A percentile compares a stretch with the other conserved stretches of the same genome.
phyloP scores from a whole-genome alignment of 2,113 vertebrate species.

The Myotis yumanensis region DNA sequence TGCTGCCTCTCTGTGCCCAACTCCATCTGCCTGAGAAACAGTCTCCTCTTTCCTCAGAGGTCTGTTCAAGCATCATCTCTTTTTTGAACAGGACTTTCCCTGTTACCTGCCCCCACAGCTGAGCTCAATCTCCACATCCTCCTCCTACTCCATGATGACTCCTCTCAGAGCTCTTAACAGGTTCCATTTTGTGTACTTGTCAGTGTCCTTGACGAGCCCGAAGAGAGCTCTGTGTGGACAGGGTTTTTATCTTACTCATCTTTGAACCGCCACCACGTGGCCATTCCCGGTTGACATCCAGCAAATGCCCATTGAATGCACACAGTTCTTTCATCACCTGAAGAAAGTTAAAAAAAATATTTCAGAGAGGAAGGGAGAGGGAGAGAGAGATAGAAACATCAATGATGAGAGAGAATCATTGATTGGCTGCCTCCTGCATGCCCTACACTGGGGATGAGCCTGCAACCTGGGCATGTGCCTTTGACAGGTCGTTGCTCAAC shows the following conservation, averaged over 20 bases:
- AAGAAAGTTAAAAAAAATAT: not conserved
- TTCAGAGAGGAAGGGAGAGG: too few relatives aligned
- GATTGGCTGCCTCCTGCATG: too few relatives aligned
- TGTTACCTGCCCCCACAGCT: too few relatives aligned
- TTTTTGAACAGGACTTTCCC: not conserved
- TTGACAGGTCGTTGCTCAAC: too few relatives aligned
- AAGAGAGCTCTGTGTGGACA: not conserved
- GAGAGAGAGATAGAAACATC: too few relatives aligned
- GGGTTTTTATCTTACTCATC: not conserved
- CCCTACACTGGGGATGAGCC: too few relatives aligned
- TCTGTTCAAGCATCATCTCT: not conserved
- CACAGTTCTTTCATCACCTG: not conserved
- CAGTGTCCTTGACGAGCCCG: not conserved
- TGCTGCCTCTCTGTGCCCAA: not conserved
- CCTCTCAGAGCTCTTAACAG: not conserved
- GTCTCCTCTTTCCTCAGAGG: not conserved
- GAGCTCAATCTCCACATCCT: not conserved
- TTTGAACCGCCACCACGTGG: not conserved
- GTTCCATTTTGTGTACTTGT: not conserved
- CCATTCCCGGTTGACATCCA: not conserved
- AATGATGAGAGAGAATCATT: too few relatives aligned
- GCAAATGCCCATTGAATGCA: not conserved
- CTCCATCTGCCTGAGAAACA: not conserved
- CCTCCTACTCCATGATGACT: not conserved
- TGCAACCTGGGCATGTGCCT: too few relatives aligned